Conservation (phyloP, 2,113 vertebrate genomes). For the Merops nubicus region DNA sequence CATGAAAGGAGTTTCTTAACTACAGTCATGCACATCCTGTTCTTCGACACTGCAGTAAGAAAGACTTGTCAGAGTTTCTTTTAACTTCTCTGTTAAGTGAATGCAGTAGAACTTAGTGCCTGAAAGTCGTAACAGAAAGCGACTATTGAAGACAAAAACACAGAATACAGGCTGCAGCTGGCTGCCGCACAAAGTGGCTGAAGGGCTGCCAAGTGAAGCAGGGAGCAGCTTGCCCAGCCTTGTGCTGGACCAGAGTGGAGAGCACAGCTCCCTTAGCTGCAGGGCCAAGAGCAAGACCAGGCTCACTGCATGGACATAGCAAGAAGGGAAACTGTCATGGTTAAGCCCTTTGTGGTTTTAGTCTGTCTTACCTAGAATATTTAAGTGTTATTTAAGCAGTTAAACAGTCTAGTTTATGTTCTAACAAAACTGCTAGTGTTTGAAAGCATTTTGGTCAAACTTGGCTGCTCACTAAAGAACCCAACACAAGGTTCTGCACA, state of each 20-base stretch:
- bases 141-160: background rate
- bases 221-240: background rate
- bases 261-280: background rate
- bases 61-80: background rate
- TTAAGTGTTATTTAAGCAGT: background rate
- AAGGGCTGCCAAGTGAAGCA: background rate
- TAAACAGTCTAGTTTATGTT: background rate
- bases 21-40: slow-evolving; percentile 10
- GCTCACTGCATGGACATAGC: background rate
- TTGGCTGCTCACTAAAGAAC: background rate
- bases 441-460: background rate
- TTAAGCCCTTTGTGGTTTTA: background rate
- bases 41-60: background rate
- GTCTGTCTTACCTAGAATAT: background rate
- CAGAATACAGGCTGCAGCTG: background rate
- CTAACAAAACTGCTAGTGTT: background rate
- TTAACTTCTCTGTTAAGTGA: background rate
- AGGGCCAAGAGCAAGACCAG: background rate
- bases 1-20: slow-evolving; percentile 61
- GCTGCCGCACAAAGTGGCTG: accelerated
- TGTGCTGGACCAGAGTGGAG: accelerated
- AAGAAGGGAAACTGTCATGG: accelerated
- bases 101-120: background rate
- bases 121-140: background rate
- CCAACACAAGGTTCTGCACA: background rate